phyloP scores from a whole-genome alignment of 2,888 invertebrate species.

The Hirtodrosophila duncani region DNA sequence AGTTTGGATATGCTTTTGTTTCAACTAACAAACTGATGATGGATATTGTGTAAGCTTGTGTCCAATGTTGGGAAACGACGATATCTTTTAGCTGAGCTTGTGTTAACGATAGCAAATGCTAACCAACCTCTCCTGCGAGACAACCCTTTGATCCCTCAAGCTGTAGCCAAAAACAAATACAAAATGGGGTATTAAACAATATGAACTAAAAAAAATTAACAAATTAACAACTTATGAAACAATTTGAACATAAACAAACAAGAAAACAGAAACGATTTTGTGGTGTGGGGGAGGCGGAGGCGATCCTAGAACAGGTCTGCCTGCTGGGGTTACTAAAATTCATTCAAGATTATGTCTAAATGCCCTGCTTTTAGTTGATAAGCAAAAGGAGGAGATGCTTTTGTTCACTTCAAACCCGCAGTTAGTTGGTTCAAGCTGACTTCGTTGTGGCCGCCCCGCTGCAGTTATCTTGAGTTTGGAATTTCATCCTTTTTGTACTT shows the following conservation, averaged over 20 bases:
- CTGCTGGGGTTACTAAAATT: too few species aligned
- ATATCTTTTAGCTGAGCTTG: conserved; percentile 7
- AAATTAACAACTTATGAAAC: conserved; percentile 30
- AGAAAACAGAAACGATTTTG: conserved; percentile 8
- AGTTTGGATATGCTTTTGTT: conserved; percentile 57
- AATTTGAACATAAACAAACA: conserved; percentile 32
- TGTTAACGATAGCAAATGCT: neutral
- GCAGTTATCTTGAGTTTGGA: too few species aligned
- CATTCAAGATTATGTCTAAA: too few species aligned
- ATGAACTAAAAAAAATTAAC: conserved; percentile 26
- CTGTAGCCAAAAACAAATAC: conserved; percentile 27
- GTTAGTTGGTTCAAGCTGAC: too few species aligned
- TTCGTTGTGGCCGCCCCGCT: too few species aligned
- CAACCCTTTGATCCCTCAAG: neutral
- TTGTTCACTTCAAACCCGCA: too few species aligned
- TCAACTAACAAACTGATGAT: neutral
- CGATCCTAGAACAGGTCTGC: neutral
- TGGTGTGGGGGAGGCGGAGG: too few species aligned
- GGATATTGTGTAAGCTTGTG: neutral
- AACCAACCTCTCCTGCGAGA: neutral
- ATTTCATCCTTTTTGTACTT: too few species aligned
- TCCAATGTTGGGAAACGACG: conserved; percentile 32
- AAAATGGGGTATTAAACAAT: conserved; percentile 11
- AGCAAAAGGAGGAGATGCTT: too few species aligned
- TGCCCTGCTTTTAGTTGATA: too few species aligned